Conservation (phyloP, 2,888 invertebrate species). For the Tanytarsus gracilentus region DNA sequence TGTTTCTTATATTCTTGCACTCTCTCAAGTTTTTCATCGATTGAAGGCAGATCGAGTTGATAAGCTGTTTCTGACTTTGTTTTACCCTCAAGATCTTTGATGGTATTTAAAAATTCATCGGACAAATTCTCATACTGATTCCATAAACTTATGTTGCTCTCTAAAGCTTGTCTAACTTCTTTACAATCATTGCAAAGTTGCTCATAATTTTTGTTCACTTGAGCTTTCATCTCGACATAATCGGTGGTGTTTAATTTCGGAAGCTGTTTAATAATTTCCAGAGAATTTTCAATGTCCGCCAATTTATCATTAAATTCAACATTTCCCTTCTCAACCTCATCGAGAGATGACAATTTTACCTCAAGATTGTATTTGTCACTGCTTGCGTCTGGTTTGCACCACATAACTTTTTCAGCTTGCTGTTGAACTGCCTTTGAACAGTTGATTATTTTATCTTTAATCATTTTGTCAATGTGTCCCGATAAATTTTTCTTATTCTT, state of each 20-base stretch:
- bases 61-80: slow-evolving; percentile 64
- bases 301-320: slow-evolving; percentile 52
- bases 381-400: slow-evolving; percentile 82
- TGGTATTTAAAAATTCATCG: slow-evolving; percentile 64
- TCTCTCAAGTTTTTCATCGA: slow-evolving; percentile 61
- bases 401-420: slow-evolving; percentile 77
- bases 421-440: slow-evolving; percentile 2
- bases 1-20: slow-evolving; percentile 54
- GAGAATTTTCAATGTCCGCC: slow-evolving; percentile 58
- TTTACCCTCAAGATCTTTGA: slow-evolving; percentile 69
- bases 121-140: slow-evolving; percentile 68
- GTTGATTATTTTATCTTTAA: slow-evolving; percentile 17
- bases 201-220: slow-evolving; percentile 53
- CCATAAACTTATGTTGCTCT: slow-evolving; percentile 66
- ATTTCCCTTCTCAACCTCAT: slow-evolving; percentile 65
- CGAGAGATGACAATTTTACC: slow-evolving; percentile 73
- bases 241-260: slow-evolving; percentile 12
- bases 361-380: slow-evolving; percentile 89
- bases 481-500: slow-evolving; percentile 21
- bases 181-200: slow-evolving; percentile 58
- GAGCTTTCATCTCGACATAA: slow-evolving; percentile 1
- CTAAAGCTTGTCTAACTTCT: slow-evolving; percentile 57
- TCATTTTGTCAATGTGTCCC: slow-evolving; percentile 15
- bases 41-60: slow-evolving; percentile 57
- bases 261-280: slow-evolving; percentile 37